A percentile compares a stretch with the other conserved stretches of the same genome.
Evolutionary conservation across 2,888 invertebrate species (phyloP).

Genomic region (Stenoptilia bipunctidactyla): DNA sequence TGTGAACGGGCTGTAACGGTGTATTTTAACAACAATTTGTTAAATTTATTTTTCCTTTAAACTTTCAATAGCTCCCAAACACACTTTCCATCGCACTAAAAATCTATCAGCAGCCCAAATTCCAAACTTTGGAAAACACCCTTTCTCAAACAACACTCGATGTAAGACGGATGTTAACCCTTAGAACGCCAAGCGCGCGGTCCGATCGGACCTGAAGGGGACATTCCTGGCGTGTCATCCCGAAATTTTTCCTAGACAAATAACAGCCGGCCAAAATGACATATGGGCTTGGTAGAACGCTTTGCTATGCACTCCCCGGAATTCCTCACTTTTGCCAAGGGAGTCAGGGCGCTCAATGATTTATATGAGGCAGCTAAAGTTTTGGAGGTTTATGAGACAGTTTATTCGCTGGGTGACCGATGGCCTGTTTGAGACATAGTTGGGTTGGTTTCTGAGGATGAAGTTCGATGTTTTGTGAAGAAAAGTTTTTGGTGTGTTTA

Average conservation of each 20-base stretch:
- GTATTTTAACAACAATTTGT: too few relatives aligned
- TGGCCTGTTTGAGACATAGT: neutral
- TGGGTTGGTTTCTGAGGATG: neutral
- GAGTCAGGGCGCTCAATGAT: slow-evolving; percentile 27
- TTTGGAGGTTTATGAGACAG: slow-evolving; percentile 41
- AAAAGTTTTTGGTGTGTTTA: too few relatives aligned
- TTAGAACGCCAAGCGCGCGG: slow-evolving; percentile 5
- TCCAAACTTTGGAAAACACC: neutral
- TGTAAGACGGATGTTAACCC: slow-evolving; percentile 20
- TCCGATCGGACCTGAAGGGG: slow-evolving; percentile 22
- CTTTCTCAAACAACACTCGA: slow-evolving; percentile 9
- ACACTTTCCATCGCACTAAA: too few relatives aligned
- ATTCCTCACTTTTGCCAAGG: slow-evolving; percentile 30
- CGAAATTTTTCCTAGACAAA: slow-evolving; percentile 66
- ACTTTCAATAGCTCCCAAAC: too few relatives aligned
- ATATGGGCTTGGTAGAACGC: slow-evolving; percentile 41
- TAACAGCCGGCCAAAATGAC: slow-evolving; percentile 61
- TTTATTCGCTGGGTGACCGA: slow-evolving; percentile 18
- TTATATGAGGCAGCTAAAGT: slow-evolving; percentile 23
- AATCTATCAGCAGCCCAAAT: too few relatives aligned
- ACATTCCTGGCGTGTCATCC: slow-evolving; percentile 50
- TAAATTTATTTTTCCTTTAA: too few relatives aligned
- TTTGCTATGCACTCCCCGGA: slow-evolving; percentile 42
- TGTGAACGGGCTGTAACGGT: too few relatives aligned
- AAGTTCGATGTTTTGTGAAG: neutral